phyloP scores from a whole-genome alignment of 2,888 invertebrate species.

The Apocheima hispidaria region DNA sequence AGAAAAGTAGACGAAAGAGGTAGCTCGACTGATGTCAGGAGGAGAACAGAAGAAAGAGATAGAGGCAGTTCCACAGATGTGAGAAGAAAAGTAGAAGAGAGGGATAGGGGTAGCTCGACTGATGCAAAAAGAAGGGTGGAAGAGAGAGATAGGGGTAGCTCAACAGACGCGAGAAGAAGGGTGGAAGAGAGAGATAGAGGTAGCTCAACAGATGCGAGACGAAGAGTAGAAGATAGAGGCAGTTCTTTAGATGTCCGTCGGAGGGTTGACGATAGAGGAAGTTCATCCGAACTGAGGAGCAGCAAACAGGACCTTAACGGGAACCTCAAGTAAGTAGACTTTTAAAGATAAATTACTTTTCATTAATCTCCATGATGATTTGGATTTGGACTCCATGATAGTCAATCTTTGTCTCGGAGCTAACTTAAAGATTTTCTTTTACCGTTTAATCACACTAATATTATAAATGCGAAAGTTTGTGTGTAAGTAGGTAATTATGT shows the following conservation, averaged over 20 bases:
- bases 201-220: slow-evolving; percentile 50
- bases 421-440: no score
- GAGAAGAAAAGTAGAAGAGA: slow-evolving; percentile 52
- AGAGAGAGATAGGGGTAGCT: slow-evolving; percentile 35
- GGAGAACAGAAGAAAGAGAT: slow-evolving; percentile 28
- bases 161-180: slow-evolving; percentile 24
- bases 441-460: no score
- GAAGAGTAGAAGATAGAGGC: slow-evolving; percentile 47
- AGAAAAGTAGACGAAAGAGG: slow-evolving; percentile 50
- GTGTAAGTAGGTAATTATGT: no score
- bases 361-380: no score
- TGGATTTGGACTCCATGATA: no score
- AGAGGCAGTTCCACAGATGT: slow-evolving; percentile 50
- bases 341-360: no score
- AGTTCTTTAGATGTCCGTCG: slow-evolving; percentile 51
- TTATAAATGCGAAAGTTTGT: no score
- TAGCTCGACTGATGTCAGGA: slow-evolving; percentile 28
- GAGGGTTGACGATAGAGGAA: slow-evolving; percentile 46
- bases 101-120: slow-evolving; percentile 48
- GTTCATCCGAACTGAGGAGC: slow-evolving; percentile 68
- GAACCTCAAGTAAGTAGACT: slow-evolving; percentile 72
- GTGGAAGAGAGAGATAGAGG: slow-evolving; percentile 42
- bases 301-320: slow-evolving; percentile 75
- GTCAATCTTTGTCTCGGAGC: no score
- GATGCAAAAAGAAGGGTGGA: slow-evolving; percentile 24